These are phyloP conservation scores for Apantesis nais DNA, from an alignment of 2,888 invertebrate species.

Conservation along the genomic window DNA sequence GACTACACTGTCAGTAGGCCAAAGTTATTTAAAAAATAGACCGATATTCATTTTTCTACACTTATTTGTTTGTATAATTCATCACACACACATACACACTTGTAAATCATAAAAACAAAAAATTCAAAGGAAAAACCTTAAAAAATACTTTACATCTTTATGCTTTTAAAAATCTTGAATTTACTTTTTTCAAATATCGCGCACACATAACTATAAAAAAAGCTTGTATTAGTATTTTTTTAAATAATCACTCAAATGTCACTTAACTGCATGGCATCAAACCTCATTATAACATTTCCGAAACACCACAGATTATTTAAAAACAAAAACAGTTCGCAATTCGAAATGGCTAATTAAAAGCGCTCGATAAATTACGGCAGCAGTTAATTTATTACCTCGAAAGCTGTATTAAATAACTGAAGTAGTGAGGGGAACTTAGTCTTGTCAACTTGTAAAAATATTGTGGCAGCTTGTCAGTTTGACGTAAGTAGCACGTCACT, in stretches of 20 bases:
- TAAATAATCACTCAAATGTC: neutral
- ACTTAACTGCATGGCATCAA: neutral
- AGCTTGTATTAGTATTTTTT: neutral
- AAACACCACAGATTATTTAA: neutral
- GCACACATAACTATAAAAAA: neutral
- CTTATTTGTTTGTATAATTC: too few species aligned
- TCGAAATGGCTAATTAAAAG: conserved; percentile 3
- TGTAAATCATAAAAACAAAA: too few species aligned
- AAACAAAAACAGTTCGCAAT: neutral
- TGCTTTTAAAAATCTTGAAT: too few species aligned
- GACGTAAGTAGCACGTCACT: conserved; percentile 4
- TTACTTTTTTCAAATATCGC: too few species aligned
- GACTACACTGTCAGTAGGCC: too few species aligned
- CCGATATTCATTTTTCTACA: too few species aligned
- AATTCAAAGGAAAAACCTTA: too few species aligned
- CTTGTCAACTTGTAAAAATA: conserved; percentile 34
- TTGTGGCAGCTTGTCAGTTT: conserved; percentile 18
- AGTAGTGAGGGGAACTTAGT: conserved; percentile 9
- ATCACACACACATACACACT: too few species aligned
- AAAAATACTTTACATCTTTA: too few species aligned
- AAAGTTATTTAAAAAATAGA: too few species aligned
- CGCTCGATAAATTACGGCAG: conserved; percentile 9
- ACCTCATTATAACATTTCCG: neutral
- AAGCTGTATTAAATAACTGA: neutral
- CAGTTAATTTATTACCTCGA: conserved; percentile 28